Evolutionary conservation across 1,140 invertebrate genomes (phyloP), one percentile per base, ranked within the genome.

Genomic region (Drosophila albomicans): DNA sequence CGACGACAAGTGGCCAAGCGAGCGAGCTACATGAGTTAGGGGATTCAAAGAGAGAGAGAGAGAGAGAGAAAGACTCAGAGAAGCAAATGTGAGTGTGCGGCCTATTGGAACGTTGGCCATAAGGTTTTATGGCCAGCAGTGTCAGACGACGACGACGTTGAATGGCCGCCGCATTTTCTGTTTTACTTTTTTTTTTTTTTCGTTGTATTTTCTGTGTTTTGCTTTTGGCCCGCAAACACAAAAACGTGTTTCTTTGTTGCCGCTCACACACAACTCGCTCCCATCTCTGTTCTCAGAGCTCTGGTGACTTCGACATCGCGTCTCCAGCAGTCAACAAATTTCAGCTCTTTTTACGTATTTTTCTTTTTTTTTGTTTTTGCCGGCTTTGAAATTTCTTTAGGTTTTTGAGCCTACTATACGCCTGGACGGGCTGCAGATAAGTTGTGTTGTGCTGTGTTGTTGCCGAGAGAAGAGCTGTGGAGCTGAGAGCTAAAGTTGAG

Each of bases 31-130:
- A 66, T 13, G 25, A 32, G 45, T 13, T 20, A 13, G 48, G 49
- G 45, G 41, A 48, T 20, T 25, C 20, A 25, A 25, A 25, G 30
- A 49, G 41, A 30, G 13, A 13, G n/a, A 8, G 43, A 61, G 43
- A 58, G 11, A 30, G 13, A 6, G 30, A 41, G 56, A 20, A 20
- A 15, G 54, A n/a, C 20, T 25, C 20, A 4, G 20, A 25, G 20
- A 20, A 46, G 43, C 13, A 30, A 65, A 48, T 16, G 48, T 61
- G 30, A 30, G 70, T 78, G 79, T 88, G 72, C 84, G 82, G 84
- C 84, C 84, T 87, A 87, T 87, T 87, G 84, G 85, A 87, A 88
- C 84, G 80, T 82, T 70, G 49, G 80, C 84, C 84, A 88, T 87
- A 87, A 84, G 84, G 77, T 89, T 87, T 87, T 78, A 87, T 87